phyloP scores from a whole-genome alignment of 2,797 vertebrate genomes.

The Darevskia nairensis region DNA sequence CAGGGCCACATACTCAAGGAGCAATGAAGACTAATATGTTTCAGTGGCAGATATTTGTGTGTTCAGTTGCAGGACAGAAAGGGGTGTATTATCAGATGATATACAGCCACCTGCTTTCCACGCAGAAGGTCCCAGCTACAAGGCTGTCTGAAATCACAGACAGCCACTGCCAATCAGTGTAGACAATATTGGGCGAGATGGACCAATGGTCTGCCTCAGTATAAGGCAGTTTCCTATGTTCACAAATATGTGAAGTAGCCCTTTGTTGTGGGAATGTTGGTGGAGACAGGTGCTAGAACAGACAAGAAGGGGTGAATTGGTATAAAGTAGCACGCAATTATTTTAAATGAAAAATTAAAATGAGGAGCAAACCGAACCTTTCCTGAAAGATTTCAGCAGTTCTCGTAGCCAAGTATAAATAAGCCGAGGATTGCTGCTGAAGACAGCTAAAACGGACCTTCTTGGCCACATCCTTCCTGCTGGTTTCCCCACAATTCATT shows the following conservation, averaged over 20 bases:
- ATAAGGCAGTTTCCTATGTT: no score
- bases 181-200: no score
- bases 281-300: background rate
- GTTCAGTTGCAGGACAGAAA: background rate
- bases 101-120: background rate
- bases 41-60: background rate
- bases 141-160: no score
- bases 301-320: background rate
- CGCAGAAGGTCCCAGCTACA: no score
- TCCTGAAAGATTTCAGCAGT: slow-evolving; percentile 4
- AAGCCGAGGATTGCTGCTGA: background rate
- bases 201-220: no score
- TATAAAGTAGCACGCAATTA: background rate
- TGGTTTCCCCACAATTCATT: slow-evolving; percentile 20
- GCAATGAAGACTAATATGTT: no score
- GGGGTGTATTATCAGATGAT: background rate
- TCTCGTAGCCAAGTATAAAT: background rate
- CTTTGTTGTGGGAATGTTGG: background rate
- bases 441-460: slow-evolving; percentile 41
- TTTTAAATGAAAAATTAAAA: slow-evolving; percentile 7
- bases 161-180: no score
- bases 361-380: background rate
- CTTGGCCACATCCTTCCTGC: background rate
- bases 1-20: background rate
- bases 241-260: background rate